Evolutionary conservation across 2,888 invertebrate genomes (phyloP), one percentile per base, ranked within the genome.

Genomic region (Kuschelorhynchus macadamiae): DNA sequence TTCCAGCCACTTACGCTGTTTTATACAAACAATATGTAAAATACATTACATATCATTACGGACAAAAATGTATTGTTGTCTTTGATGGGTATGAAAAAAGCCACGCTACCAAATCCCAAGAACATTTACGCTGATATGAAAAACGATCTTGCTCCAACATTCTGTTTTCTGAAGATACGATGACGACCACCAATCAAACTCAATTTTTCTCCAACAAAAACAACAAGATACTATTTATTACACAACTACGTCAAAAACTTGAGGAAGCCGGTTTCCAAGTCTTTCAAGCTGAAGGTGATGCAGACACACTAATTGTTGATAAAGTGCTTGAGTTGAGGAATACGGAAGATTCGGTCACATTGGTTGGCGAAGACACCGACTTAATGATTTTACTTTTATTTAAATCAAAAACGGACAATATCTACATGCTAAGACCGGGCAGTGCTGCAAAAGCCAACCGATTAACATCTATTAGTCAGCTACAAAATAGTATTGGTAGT

Each of bases 1-100:
- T 44, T 16, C 44, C 44, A 25, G 25, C 25, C 7, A 25, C 25
- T 25, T 25, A 25, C 25, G 7, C 7, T 25, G 25, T 25, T 25
- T 5, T 25, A 25, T 25, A 25, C 17, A 44, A 12, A 16, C 44
- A 44, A 14, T 44, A 44, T 17, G 3, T 44, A 44, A 44, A 44
- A 8, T 44, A 9, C 14, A 44, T 44, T 14, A 3, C 14, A 3
- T 44, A 44, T 14, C 5, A 44, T 44, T 14, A 33, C 18, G 14
- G 14, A 11, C 20, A 18, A 33, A 60, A 14, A 33, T 46, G 11
- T 20, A 16, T 30, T 17, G 18, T 39, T 2, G 36, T 36, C 3
- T 36, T 36, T 36, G 36, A 36, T 12, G 36, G 36, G 11, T 36
- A 36, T 12, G 36, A 36, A 11, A 11, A n/a, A 36, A 11, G 11